These are phyloP conservation scores for Trypoxylon attenuatum DNA, from an alignment of 2,888 invertebrate genomes.

Conservation along the genomic window DNA sequence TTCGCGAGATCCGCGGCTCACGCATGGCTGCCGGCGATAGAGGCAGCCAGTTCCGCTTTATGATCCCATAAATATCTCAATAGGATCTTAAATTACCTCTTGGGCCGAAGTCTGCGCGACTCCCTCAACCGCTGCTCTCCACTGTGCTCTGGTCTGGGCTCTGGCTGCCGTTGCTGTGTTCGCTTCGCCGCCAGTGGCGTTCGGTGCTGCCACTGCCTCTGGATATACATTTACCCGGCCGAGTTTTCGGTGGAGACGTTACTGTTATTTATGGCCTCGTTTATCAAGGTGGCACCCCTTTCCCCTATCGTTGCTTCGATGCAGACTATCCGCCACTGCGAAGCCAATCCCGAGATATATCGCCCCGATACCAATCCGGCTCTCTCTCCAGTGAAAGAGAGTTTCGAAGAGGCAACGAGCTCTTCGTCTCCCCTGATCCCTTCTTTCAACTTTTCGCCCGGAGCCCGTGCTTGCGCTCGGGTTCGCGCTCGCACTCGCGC, in stretches of 20 bases:
- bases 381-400: constrained; percentile 42
- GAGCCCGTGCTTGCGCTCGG: no score
- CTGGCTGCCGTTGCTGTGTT: constrained; percentile 40
- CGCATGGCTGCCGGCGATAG: constrained; percentile 60
- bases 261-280: constrained; percentile 73
- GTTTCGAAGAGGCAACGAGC: constrained; percentile 36
- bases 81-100: constrained; percentile 67
- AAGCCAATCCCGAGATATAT: constrained; percentile 79
- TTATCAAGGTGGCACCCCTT: constrained; percentile 72
- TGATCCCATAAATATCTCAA: constrained; percentile 71
- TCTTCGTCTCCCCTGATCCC: constrained; percentile 51
- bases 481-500: no score
- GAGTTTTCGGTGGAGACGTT: constrained; percentile 74
- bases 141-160: no score
- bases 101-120: constrained; percentile 51
- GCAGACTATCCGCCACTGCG: constrained; percentile 69
- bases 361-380: constrained; percentile 73
- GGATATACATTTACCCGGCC: constrained; percentile 63
- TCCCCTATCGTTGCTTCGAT: constrained; percentile 62
- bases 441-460: constrained; percentile 62
- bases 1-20: constrained; percentile 47
- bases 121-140: constrained; percentile 52
- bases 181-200: constrained; percentile 35
- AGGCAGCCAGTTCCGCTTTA: constrained; percentile 65
- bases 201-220: constrained; percentile 42